phyloP scores from a whole-genome alignment of 1,140 invertebrate genomes.

The Bathynomus jamesi region DNA sequence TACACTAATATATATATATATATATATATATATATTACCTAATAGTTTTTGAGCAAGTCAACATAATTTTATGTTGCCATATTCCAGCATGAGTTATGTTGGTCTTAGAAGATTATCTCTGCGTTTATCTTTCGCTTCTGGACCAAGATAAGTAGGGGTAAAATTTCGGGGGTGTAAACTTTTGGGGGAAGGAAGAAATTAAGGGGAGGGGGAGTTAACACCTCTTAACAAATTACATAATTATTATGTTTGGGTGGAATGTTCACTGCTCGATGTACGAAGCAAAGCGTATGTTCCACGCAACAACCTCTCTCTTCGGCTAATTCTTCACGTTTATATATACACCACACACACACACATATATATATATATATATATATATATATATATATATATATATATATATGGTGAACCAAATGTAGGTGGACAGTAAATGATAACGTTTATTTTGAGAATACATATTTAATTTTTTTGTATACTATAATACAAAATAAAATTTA shows the following conservation, averaged over 20 bases:
- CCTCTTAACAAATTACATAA: neutral
- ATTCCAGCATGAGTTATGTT: neutral
- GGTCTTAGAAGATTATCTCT: neutral
- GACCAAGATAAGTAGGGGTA: neutral
- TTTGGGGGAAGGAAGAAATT: neutral
- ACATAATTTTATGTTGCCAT: neutral
- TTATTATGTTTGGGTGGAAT: neutral
- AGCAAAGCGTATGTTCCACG: too few relatives aligned
- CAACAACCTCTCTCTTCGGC: too few relatives aligned
- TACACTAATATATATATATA: neutral
- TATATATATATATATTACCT: neutral
- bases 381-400: neutral
- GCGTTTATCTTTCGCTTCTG: neutral
- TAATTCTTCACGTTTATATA: too few relatives aligned
- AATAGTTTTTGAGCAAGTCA: neutral
- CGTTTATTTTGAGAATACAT: too few relatives aligned
- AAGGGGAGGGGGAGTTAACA: neutral
- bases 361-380: neutral
- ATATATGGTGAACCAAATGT: neutral
- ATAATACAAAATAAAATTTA: too few relatives aligned
- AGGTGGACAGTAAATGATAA: too few relatives aligned
- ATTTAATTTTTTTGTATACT: too few relatives aligned
- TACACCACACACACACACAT: neutral
- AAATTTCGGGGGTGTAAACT: neutral
- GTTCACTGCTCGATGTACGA: neutral